Percentiles rank a stretch among this genome's conserved stretches.
Conservation (phyloP, 2,113 vertebrate genomes). For the Syngnathoides biaculeatus region DNA sequence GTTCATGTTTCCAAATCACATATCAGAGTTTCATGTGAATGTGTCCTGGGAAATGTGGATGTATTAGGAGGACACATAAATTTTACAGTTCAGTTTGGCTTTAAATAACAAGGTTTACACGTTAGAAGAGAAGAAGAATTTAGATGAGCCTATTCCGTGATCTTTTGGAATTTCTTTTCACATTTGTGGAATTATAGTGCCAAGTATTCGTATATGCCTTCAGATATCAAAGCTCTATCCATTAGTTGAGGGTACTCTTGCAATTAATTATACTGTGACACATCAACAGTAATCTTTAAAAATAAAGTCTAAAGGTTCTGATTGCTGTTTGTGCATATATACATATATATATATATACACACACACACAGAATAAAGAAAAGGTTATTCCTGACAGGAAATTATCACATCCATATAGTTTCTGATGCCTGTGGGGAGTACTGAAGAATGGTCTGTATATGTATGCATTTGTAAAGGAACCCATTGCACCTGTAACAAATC, state of each 20-base stretch:
- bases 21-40: conserved; percentile 33
- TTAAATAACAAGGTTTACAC: no score
- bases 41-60: conserved; percentile 18
- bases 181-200: no score
- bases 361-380: conserved; percentile 42
- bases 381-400: conserved; percentile 46
- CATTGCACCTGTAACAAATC: conserved; percentile 38
- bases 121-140: no score
- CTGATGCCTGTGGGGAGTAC: conserved; percentile 21
- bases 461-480: conserved; percentile 10
- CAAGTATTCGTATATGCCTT: no score
- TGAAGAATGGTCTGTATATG: conserved; percentile 14
- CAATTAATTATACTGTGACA: no score
- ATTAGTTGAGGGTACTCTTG: no score
- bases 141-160: no score
- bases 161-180: no score
- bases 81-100: conserved; percentile 14
- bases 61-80: conserved; percentile 23
- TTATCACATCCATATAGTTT: conserved; percentile 37
- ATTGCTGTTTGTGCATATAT: conserved; percentile 39
- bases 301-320: background rate
- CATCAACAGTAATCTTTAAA: no score
- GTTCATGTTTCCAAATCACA: conserved; percentile 47
- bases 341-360: conserved; percentile 45
- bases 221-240: no score